Base-by-base conservation (phyloP, 92 coral and sea anemone species). In the Bergia sp. region DNA sequence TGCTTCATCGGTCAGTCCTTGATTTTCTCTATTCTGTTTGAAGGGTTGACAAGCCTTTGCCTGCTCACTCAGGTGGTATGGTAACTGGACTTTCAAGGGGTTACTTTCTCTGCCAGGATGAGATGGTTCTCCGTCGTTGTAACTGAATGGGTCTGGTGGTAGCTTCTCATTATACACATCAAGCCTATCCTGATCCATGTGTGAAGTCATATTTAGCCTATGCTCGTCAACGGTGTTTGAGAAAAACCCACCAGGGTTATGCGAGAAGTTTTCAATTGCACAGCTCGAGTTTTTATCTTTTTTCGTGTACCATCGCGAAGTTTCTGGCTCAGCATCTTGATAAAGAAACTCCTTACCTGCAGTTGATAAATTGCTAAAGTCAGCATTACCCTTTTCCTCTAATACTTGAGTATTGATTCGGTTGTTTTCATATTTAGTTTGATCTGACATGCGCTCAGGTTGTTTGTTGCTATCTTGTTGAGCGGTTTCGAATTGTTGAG, bases 301-400 rank as follows among this genome's bases (percentile, higher is more conserved):
- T 23, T 23, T 57, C 77, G 44, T 73, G 76, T 69, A 79, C 82
- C 82, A 47, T 15, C 69, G 77, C 36, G 61, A 45, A 29, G n/a
- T 71, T 20, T 83, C 86, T 0, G 86, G 86, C 57, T 66, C 64
- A 4, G 77, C 37, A 41, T 42, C 41, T 47, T 83, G 86, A 38
- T 20, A 9, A 47, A 37, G 43, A 83, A 67, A 69, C 13, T 66
- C 61, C 21, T 83, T 83, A 65, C 6, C 40, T 23, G 37, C 77
- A 43, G 1, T 36, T 47, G 41, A 47, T 16, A 15, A 36, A 16
- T 66, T 47, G 12, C 13, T 44, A 2, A 4, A 13, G 12, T 47
- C n/a, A 41, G 41, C 18, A 69, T 65, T 21, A 20, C 21, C 43
- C 12, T 23, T 5, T 69, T 49, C 43, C 83, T 23, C 36, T 5